Percentiles rank a stretch among this genome's conserved stretches.
Conservation (phyloP, 2,888 invertebrate species). For the Heliothis peltigera region DNA sequence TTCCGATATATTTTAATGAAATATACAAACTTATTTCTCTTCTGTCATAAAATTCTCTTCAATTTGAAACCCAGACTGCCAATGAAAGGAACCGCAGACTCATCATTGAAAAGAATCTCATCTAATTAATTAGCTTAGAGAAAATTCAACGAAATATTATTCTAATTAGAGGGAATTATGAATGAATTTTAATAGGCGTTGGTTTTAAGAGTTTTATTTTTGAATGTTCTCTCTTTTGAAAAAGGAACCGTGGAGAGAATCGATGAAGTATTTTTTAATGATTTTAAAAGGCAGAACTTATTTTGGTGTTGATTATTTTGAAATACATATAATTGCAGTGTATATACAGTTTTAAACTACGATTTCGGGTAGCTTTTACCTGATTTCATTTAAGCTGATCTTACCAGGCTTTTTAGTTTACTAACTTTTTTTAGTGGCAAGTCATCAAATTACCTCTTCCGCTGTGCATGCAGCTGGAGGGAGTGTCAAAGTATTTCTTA, state of each 20-base stretch:
- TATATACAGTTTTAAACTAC: too few species aligned
- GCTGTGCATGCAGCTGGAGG: too few species aligned
- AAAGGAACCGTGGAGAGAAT: neutral
- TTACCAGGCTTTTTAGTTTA: too few species aligned
- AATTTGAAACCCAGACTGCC: slow-evolving; percentile 6
- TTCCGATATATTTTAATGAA: neutral
- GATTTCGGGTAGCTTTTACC: too few species aligned
- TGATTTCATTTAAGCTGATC: too few species aligned
- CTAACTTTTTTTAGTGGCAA: too few species aligned
- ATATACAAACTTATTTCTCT: neutral
- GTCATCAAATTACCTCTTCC: too few species aligned
- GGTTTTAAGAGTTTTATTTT: slow-evolving; percentile 33
- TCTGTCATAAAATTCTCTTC: neutral
- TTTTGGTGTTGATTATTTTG: neutral
- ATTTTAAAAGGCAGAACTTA: neutral
- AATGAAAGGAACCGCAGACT: slow-evolving; percentile 4
- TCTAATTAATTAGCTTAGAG: slow-evolving; percentile 44
- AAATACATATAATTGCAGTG: too few species aligned
- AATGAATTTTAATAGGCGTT: slow-evolving; percentile 49
- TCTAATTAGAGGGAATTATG: slow-evolving; percentile 39
- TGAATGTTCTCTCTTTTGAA: slow-evolving; percentile 14
- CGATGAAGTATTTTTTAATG: neutral
- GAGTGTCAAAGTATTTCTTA: too few species aligned
- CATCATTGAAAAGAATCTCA: slow-evolving; percentile 32
- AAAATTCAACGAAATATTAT: slow-evolving; percentile 40